Base-by-base conservation (phyloP, 2,113 vertebrate species). In the Ginglymostoma cirratum region DNA sequence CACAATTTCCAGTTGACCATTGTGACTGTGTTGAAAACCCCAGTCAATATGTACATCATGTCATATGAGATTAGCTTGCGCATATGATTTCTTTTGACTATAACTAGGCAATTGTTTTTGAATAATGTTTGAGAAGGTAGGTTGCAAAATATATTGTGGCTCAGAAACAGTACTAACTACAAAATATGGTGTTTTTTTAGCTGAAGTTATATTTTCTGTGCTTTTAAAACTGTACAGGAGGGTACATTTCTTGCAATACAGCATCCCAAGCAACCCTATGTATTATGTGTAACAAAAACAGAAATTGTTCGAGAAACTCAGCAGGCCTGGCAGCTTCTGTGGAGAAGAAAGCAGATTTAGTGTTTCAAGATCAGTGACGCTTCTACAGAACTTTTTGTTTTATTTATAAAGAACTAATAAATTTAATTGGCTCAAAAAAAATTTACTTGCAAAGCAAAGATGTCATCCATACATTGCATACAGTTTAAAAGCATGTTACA, bases 371-470 rank as follows among this genome's bases (percentile, higher is more conserved):
- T 1, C 55, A 61, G 55, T 12, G 55, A 12, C 1, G 7, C 55
- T 61, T 12, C 8, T 61, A 10, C 55, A 61, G 55, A 61, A 61
- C 55, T 61, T 61, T 7, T 61, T 7, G 61, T 17, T 87, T 48
- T 48, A 23, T 23, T 86, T 86, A 24, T 24, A 86, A 86, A 48
- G 24, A 15, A 90, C 15, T 65, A 34, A 90, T 61, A 90, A 10
- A 93, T 90, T 30, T 90, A 27, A 90, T 93, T 93, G 61, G 38
- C n/a, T 34, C 14, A n/a, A 92, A 92, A 92, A 19, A n/a, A 55
- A 92, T 61, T 61, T 61, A 61, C 55, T 90, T 90, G 34, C 87
- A 90, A 61, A 90, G 87, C 48, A 45, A 86, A 23, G 45, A 48
- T 86, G 23, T 52, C 83, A 45, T 86, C 19, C 23, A 24, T 86